These are phyloP conservation scores for Cygnus olor DNA, from an alignment of 2,797 vertebrate genomes.

Conservation along the genomic window DNA sequence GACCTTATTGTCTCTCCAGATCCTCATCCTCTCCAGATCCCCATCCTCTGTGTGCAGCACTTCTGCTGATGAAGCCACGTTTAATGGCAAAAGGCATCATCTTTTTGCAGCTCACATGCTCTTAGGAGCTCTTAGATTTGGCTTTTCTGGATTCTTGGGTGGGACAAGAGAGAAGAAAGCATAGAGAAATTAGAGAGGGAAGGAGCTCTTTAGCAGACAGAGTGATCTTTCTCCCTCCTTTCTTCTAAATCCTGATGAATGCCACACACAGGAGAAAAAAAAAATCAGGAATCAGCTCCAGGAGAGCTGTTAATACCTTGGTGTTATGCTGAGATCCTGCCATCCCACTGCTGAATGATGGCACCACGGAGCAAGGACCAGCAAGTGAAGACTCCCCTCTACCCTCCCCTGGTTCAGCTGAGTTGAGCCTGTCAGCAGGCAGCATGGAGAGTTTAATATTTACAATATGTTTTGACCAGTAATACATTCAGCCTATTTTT, in stretches of 20 bases:
- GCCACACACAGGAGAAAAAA: neutral
- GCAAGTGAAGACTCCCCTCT: neutral
- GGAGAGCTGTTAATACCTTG: neutral
- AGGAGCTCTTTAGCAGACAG: slow-evolving; percentile 3
- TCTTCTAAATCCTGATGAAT: neutral
- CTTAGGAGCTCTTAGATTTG: neutral
- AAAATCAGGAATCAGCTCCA: neutral
- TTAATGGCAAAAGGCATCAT: neutral
- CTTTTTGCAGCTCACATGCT: neutral
- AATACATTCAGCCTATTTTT: slow-evolving; percentile 34
- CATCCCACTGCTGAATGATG: neutral
- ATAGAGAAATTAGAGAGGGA: neutral
- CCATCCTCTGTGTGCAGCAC: neutral
- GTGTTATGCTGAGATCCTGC: neutral
- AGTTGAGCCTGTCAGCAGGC: neutral
- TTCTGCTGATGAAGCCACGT: neutral
- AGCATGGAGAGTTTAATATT: slow-evolving; percentile 2
- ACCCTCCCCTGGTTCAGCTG: neutral
- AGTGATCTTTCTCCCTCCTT: neutral
- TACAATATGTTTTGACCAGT: neutral
- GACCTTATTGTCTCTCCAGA: neutral
- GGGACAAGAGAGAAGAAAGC: slow-evolving; percentile 16
- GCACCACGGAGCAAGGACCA: neutral
- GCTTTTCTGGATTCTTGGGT: neutral
- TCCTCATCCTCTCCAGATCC: neutral